These are phyloP conservation scores for Cyrtodaria siliqua DNA, from an alignment of 2,888 invertebrate species.

Conservation along the genomic window DNA sequence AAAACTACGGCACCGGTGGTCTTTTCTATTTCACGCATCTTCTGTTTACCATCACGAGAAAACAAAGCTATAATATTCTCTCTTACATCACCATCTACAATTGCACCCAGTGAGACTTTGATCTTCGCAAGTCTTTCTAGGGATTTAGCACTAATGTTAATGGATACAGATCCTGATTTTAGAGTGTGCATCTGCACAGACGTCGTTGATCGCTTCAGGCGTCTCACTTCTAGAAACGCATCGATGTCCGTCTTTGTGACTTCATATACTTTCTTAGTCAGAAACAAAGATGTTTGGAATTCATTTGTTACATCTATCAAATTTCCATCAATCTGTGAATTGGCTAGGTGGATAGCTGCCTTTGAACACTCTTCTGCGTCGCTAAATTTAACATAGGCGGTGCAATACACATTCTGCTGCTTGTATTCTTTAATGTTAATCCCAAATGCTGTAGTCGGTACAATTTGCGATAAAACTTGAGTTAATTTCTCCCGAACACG, in stretches of 20 bases:
- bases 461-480: constrained; percentile 9
- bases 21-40: constrained; percentile 53
- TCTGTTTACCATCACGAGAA: constrained; percentile 52
- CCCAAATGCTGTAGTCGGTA: constrained; percentile 27
- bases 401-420: constrained; percentile 44
- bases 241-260: constrained; percentile 53
- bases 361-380: constrained; percentile 63
- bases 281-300: constrained; percentile 53
- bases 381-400: constrained; percentile 64
- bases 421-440: constrained; percentile 49
- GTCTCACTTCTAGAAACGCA: constrained; percentile 24
- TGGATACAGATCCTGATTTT: constrained; percentile 53
- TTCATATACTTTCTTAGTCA: constrained; percentile 50
- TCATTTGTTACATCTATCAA: constrained; percentile 32
- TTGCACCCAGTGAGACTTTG: constrained; percentile 50
- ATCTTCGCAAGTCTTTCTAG: constrained; percentile 51
- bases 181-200: constrained; percentile 19
- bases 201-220: constrained; percentile 4
- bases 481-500: constrained; percentile 4
- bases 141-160: constrained; percentile 59
- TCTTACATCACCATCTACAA: constrained; percentile 60
- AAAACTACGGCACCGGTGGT: constrained; percentile 49
- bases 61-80: constrained; percentile 48
- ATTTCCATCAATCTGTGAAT: constrained; percentile 5
- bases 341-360: constrained; percentile 38